Base-by-base conservation (phyloP, 2,797 vertebrate species). In the Myripristis jacobus region DNA sequence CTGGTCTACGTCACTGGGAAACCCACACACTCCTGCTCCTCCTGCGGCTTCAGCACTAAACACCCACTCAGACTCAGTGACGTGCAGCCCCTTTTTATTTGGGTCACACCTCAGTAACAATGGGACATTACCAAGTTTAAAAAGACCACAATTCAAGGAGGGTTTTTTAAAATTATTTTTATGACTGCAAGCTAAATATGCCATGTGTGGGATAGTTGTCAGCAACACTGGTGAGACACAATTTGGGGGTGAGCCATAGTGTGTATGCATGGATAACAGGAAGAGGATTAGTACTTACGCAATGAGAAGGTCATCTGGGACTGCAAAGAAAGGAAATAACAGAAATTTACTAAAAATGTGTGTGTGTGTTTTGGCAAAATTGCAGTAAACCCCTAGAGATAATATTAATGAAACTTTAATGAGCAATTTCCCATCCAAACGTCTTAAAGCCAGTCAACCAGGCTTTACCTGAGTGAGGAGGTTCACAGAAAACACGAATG, bases 261-360 rank as follows among this genome's bases (percentile, higher is more conserved):
- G 15, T 1, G 25, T n/a, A n/a, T n/a, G 22, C 18, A 46, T 22
- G 3, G 29, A 11, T 8, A 10, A 57, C 16, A 34, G 27, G 12
- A 57, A 73, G 1, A 48, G 52, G 36, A 67, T 11, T 10, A 8
- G 70, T 86, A 98, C 98, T 97, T 82, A 98, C 98, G 95, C 96
- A 85, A 96, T 91, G 0, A 99, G 94, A 34, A 96, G 92, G 1
- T 97, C 95, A 90, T 99, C 96, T 0, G 97, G 93, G 73, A 99
- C 98, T 99, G 92, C 58, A 94, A 90, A 67, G 80, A 77, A 84
- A 4, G 75, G 51, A 65, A 78, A 70, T 79, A 52, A 47, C 16
- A 25, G 3, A 52, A 5, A 38, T 61, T 6, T 11, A n/a, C 54
- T 21, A 6, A 43, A n/a, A 62, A 63, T 1, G 2, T 22, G 46